Evolutionary conservation across 2,113 vertebrate species (phyloP).

Genomic region (Mirza zaza): DNA sequence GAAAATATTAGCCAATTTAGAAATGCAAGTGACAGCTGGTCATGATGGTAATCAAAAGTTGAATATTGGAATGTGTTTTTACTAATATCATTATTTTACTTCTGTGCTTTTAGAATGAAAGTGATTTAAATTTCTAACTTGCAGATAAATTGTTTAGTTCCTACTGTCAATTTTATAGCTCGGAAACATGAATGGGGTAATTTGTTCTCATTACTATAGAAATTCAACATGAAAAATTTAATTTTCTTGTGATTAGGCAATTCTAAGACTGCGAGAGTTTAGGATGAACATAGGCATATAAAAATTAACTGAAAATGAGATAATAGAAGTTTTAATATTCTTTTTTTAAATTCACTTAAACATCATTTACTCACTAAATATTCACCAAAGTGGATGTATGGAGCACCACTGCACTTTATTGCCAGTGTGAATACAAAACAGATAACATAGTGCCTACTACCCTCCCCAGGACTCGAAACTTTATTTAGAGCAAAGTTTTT

Average conservation of each 20-base stretch:
- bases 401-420: neutral
- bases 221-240: conserved; percentile 23
- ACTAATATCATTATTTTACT: neutral
- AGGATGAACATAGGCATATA: neutral
- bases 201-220: conserved; percentile 21
- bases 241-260: conserved; percentile 5
- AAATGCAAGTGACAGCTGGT: neutral
- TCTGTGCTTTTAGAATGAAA: neutral
- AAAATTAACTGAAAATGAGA: conserved; percentile 37
- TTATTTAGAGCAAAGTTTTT: neutral
- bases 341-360: neutral
- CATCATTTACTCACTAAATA: neutral
- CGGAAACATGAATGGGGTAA: neutral
- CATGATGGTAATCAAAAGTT: neutral
- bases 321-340: neutral
- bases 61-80: neutral
- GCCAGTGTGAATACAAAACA: neutral
- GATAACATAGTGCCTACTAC: neutral
- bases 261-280: neutral
- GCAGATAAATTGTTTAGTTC: neutral
- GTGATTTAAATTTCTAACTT: neutral
- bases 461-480: neutral
- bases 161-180: neutral
- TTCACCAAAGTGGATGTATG: neutral
- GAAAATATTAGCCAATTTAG: neutral